phyloP scores from a whole-genome alignment of 1,140 invertebrate genomes.

The Eupristina koningsbergeri region DNA sequence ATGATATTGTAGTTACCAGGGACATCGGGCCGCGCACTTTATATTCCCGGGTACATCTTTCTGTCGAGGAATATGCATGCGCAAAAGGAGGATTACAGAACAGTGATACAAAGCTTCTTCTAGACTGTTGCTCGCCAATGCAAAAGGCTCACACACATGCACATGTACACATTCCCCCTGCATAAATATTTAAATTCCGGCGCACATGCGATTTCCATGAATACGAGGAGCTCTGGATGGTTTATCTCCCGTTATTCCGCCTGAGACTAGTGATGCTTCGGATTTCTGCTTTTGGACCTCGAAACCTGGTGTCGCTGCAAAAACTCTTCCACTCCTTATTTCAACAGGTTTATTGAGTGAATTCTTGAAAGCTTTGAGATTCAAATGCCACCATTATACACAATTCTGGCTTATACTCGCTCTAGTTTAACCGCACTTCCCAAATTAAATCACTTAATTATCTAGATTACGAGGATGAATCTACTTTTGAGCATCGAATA shows the following conservation, averaged over 20 bases:
- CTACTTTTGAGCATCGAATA: too few relatives aligned
- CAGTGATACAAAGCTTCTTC: neutral
- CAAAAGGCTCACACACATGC: conserved; percentile 27
- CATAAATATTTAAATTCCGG: conserved; percentile 60
- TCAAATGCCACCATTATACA: neutral
- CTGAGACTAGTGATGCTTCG: neutral
- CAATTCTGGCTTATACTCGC: neutral
- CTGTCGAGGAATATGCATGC: neutral
- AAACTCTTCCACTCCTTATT: neutral
- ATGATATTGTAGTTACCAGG: neutral
- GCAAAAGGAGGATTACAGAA: conserved; percentile 13
- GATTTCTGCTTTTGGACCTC: neutral
- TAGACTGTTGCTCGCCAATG: conserved; percentile 34
- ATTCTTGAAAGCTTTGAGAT: too few relatives aligned
- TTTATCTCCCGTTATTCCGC: conserved; percentile 35
- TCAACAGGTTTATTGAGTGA: neutral
- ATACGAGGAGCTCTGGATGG: conserved; percentile 3
- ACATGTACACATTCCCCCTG: conserved; percentile 20
- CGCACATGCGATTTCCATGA: conserved; percentile 52
- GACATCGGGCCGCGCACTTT: neutral
- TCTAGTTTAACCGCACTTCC: too few relatives aligned
- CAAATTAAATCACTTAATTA: too few relatives aligned
- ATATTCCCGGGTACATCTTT: conserved; percentile 3
- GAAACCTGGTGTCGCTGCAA: neutral
- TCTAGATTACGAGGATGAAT: too few relatives aligned